phyloP scores from a whole-genome alignment of 2,113 vertebrate genomes.

The Pteronura brasiliensis region DNA sequence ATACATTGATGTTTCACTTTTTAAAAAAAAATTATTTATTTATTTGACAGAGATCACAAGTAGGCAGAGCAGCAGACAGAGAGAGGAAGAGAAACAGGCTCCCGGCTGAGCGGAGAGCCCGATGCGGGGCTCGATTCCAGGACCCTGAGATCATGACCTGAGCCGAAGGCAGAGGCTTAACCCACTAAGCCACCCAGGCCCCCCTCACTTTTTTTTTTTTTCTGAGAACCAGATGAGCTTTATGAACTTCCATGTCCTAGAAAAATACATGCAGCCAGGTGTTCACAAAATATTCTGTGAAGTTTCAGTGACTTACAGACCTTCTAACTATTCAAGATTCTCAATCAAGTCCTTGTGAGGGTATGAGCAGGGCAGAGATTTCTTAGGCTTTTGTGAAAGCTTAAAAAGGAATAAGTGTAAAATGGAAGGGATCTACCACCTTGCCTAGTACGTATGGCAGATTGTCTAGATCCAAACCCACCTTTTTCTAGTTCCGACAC shows the following conservation, averaged over 20 bases:
- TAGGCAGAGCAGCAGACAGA: no score
- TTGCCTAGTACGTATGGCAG: background rate
- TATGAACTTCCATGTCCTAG: background rate
- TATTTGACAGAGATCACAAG: no score
- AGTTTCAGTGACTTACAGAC: background rate
- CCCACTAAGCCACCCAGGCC: no score
- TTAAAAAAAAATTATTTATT: no score
- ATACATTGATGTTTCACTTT: background rate
- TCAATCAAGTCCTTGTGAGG: background rate
- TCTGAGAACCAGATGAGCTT: background rate
- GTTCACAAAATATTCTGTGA: background rate
- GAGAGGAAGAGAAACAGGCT: no score
- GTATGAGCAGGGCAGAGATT: background rate
- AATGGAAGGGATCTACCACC: background rate
- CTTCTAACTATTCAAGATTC: background rate
- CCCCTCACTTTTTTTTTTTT: background rate
- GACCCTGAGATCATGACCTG: no score
- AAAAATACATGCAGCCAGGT: background rate
- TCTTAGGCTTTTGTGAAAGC: background rate
- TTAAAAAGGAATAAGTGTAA: background rate
- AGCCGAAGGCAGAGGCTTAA: no score
- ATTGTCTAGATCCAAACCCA: background rate
- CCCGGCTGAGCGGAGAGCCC: no score
- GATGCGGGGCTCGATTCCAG: rapidly evolving
- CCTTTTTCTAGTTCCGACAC: background rate